A percentile compares a stretch with the other conserved stretches of the same genome.
Conservation (phyloP, 2,888 invertebrate species). For the Ecdyonurus torrentis region DNA sequence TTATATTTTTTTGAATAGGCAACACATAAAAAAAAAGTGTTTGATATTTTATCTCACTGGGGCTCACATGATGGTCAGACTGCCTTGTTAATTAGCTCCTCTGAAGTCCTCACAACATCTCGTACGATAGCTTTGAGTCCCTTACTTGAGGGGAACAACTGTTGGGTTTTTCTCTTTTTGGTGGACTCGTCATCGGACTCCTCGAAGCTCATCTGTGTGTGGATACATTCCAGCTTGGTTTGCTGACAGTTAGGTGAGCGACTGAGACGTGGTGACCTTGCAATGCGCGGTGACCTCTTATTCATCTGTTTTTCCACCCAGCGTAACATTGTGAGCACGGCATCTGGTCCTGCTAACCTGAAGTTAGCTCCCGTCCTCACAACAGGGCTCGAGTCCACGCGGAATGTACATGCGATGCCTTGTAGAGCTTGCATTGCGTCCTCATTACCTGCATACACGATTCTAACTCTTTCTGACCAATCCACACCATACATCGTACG, state of each 20-base stretch:
- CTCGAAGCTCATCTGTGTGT: constrained; percentile 21
- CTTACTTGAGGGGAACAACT: background rate
- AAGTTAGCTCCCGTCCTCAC: constrained; percentile 57
- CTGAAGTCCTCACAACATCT: background rate
- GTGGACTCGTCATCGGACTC: constrained; percentile 14
- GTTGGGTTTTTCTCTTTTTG: background rate
- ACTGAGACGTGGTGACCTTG: constrained; percentile 6
- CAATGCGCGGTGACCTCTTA: constrained; percentile 46
- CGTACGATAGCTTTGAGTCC: background rate
- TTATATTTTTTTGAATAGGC: too few species aligned
- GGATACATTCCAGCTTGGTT: constrained; percentile 15
- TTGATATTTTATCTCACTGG: too few species aligned
- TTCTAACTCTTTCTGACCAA: constrained; percentile 78
- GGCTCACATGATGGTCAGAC: too few species aligned
- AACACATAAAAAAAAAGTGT: too few species aligned
- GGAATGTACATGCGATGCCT: constrained; percentile 86
- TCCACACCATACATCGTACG: constrained; percentile 81
- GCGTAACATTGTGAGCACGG: constrained; percentile 73
- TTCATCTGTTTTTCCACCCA: constrained; percentile 80
- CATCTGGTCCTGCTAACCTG: constrained; percentile 70
- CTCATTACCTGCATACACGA: constrained; percentile 81
- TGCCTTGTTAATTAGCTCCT: constrained; percentile 2
- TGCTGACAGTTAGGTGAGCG: constrained; percentile 3
- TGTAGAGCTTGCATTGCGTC: constrained; percentile 84
- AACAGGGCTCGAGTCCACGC: constrained; percentile 69